A percentile compares a stretch with the other conserved stretches of the same genome.
These are phyloP conservation scores for Epinotia bilunana DNA, from an alignment of 2,888 invertebrate genomes.

Conservation along the genomic window DNA sequence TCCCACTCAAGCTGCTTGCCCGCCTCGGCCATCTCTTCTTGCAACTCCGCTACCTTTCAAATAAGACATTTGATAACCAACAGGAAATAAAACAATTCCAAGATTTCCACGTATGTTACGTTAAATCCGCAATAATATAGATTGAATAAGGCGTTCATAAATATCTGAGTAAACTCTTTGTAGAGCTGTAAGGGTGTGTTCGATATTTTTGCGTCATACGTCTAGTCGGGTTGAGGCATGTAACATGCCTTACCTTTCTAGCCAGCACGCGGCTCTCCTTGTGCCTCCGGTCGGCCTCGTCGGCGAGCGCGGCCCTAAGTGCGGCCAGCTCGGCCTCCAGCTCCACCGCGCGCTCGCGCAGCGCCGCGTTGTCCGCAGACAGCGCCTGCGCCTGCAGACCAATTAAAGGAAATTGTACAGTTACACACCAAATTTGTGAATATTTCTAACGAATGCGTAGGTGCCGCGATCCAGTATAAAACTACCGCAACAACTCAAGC, in stretches of 20 bases:
- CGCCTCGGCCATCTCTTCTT: constrained; percentile 66
- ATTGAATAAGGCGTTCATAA: too few relatives aligned
- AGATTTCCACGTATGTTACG: too few relatives aligned
- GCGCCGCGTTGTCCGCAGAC: constrained; percentile 68
- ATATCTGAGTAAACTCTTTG: too few relatives aligned
- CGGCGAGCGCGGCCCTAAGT: constrained; percentile 56
- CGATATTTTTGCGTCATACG: too few relatives aligned
- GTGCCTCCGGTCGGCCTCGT: constrained; percentile 65
- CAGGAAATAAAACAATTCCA: too few relatives aligned
- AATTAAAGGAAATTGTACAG: background rate
- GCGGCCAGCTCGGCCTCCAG: constrained; percentile 57
- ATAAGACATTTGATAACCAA: background rate
- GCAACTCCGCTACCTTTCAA: constrained; percentile 72
- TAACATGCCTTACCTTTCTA: constrained; percentile 63
- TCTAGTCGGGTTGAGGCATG: too few relatives aligned
- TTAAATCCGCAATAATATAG: too few relatives aligned
- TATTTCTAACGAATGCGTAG: too few relatives aligned
- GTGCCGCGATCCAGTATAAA: too few relatives aligned
- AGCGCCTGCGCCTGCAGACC: constrained; percentile 69
- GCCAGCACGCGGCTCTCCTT: constrained; percentile 74
- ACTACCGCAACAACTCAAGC: too few relatives aligned
- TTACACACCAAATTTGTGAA: too few relatives aligned
- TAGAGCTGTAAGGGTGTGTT: too few relatives aligned
- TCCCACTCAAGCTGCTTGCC: constrained; percentile 76
- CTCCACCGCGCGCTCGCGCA: constrained; percentile 61